Evolutionary conservation across 1,140 invertebrate species (phyloP), one percentile per base, ranked within the genome.

Genomic region (Drosophila mojavensis): DNA sequence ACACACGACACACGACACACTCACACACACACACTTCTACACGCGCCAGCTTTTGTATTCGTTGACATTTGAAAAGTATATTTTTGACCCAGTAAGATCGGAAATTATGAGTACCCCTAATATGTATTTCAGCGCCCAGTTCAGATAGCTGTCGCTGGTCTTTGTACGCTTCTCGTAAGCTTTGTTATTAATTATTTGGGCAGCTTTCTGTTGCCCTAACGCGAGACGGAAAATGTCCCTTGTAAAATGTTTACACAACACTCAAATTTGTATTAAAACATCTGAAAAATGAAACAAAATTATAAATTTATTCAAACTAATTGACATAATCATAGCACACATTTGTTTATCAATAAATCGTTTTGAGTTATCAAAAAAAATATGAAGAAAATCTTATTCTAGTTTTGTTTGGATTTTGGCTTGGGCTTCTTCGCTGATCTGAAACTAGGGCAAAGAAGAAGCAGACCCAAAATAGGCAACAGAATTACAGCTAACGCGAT

Each of bases 121-220:
- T 67, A 68, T 74, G 74, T 73, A 80, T 89, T 88, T 89, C 84
- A 88, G 84, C 79, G 70, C 74, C 77, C 84, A 55, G 70, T 68
- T 81, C 80, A 84, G 70, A 67, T 70, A 78, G 71, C 83, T 76
- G 70, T 73, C 62, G 60, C 67, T 70, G 83, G 79, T 69, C 69
- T 88, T 78, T 86, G 81, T 78, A 69, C 75, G 66, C 75, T 89
- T 74, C 69, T 89, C 63, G 84, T 81, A 64, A 89, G 84, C 75
- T 69, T 89, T 79, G 28, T 79, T 78, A 66, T 89, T 63, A 89
- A 89, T 81, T 89, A 89, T 75, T 78, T 80, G 30, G 78, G 55
- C 75, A 85, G 81, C 81, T 68, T 70, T 69, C 56, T 81, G 41
- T 73, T 85, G 66, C 81, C 81, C 66, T 85, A 51, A 67, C 24